Conservation (phyloP, 1,140 invertebrate genomes). For the Drosophila yakuba region DNA sequence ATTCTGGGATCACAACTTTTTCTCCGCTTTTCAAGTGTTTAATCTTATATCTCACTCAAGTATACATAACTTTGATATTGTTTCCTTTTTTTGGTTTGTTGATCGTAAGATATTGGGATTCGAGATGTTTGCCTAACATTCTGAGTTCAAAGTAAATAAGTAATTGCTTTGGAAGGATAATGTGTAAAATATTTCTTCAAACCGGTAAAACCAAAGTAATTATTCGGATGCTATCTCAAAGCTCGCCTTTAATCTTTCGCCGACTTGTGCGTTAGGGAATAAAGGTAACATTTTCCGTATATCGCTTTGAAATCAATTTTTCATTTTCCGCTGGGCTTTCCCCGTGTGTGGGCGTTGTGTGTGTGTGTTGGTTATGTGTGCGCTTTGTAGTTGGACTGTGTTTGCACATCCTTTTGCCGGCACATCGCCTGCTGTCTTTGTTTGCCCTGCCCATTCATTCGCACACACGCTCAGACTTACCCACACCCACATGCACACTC, state of each 20-base stretch:
- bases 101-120: neutral
- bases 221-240: neutral
- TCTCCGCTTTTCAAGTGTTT: no score
- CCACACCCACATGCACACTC: neutral
- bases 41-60: neutral
- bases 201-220: neutral
- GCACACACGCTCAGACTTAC: constrained; percentile 50
- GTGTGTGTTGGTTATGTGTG: constrained; percentile 5
- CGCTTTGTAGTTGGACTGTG: constrained; percentile 55
- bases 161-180: neutral
- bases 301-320: constrained; percentile 53
- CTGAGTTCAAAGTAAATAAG: neutral
- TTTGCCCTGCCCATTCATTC: constrained; percentile 76
- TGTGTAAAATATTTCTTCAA: neutral
- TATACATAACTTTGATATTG: neutral
- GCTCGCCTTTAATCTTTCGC: neutral
- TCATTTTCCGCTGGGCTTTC: constrained; percentile 38
- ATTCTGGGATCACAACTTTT: neutral
- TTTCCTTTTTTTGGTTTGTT: neutral
- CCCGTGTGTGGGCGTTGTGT: neutral
- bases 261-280: neutral
- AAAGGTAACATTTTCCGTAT: constrained; percentile 5
- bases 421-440: constrained; percentile 75
- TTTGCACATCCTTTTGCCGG: constrained; percentile 71
- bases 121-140: no score